Conservation (phyloP, 1,140 invertebrate species). For the Bombus ignitus region DNA sequence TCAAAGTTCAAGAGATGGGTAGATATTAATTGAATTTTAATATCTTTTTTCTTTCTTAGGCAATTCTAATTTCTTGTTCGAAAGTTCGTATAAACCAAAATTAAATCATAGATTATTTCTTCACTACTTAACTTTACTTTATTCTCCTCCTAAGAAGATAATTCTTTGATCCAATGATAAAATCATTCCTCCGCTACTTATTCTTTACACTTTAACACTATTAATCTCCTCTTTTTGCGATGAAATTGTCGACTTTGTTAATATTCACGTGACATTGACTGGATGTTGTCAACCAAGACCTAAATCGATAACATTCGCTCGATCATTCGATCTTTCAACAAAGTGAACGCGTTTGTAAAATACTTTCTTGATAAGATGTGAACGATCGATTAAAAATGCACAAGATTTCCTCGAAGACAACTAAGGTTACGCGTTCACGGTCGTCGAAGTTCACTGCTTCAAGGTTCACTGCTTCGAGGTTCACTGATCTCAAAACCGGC, state of each 20-base stretch:
- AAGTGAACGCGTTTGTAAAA: no score
- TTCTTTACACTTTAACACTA: background rate
- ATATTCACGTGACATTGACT: background rate
- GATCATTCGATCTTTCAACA: background rate
- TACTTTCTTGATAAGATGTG: background rate
- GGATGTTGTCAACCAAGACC: background rate
- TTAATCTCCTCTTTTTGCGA: background rate
- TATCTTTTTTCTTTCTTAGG: background rate
- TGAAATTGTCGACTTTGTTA: background rate
- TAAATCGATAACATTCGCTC: background rate
- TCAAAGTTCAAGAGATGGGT: background rate
- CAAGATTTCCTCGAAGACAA: background rate
- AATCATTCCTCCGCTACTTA: no score
- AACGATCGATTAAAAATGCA: background rate
- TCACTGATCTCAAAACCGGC: background rate
- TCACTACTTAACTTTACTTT: no score
- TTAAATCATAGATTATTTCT: no score
- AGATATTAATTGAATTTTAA: background rate
- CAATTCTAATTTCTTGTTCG: background rate
- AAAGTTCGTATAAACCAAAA: background rate
- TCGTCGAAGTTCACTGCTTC: background rate
- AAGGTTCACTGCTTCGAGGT: background rate
- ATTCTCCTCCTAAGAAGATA: no score
- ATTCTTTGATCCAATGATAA: no score
- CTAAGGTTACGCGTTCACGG: conserved; percentile 5